Evolutionary conservation across 2,797 vertebrate genomes (phyloP), one percentile per base, ranked within the genome.

Genomic region (Coregonus suidteri): DNA sequence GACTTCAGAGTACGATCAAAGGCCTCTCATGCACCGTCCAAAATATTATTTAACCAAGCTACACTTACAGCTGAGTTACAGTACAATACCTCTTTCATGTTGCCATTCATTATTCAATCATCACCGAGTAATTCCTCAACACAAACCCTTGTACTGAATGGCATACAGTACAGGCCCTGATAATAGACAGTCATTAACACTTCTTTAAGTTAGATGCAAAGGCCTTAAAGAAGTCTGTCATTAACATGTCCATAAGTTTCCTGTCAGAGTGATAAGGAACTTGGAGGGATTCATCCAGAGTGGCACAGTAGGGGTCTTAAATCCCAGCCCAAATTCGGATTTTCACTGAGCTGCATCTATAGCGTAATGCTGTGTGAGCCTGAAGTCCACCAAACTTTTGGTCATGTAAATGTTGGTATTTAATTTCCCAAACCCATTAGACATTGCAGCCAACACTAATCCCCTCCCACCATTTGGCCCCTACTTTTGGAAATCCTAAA

Each of bases 381-480:
- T 79, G 75, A 79, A 75, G 69, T 76, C 35, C 37, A 75, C 41
- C 56, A 59, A 78, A 74, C 70, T 74, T 80, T 79, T 52, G 66
- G 59, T 51, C 53, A 75, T 82, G 71, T 64, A 25, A 64, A 64
- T 64, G 59, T 25, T 25, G 3, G 59, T 62, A 25, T 62, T 84
- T 82, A 74, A 80, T 80, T 80, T 76, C 51, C 59, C 59, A 25
- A 25, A 9, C 70, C 70, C 62, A 71, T 81, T 79, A 77, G 54
- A 68, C 78, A 73, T 25, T 75, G 67, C 75, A 76, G 67, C 64
- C 78, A 77, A 56, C 68, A 41, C 52, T 82, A 82, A 84, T 84
- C 84, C 76, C 47, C 64, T 59, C 66, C 68, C 66, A 80, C 62
- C 70, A 67, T 73, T 77, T 79, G 78, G 73, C 77, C 59, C n/a